Evolutionary conservation across 2,888 invertebrate species (phyloP).

Genomic region (Leucophenga montana): DNA sequence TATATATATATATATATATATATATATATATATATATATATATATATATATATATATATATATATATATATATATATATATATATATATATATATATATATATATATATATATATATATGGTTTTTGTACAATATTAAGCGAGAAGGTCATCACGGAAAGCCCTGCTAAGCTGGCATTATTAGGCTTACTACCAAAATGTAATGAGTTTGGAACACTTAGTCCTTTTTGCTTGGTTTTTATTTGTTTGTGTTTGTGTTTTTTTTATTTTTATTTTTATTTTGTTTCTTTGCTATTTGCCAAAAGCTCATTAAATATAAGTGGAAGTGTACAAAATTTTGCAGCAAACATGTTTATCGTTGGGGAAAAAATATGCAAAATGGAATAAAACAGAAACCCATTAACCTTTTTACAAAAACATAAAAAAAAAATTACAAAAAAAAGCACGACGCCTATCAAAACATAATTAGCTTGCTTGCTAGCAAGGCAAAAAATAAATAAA

Average conservation of each 20-base stretch:
- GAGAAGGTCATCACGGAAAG: background rate
- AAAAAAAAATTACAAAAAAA: background rate
- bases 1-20: no score
- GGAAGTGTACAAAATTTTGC: background rate
- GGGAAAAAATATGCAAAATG: background rate
- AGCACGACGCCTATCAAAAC: slow-evolving; percentile 54
- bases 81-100: no score
- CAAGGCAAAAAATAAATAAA: background rate
- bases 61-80: no score
- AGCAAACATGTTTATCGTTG: background rate
- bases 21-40: no score
- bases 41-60: no score
- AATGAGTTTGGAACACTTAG: slow-evolving; percentile 5
- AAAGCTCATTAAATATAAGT: slow-evolving; percentile 1
- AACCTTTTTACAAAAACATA: background rate
- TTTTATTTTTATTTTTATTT: background rate
- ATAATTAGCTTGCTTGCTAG: slow-evolving; percentile 52
- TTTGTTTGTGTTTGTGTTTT: no score
- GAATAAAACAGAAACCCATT: slow-evolving; percentile 8
- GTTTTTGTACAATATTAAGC: background rate
- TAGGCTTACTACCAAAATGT: slow-evolving; percentile 14
- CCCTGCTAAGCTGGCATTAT: slow-evolving; percentile 15
- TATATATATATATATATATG: no score
- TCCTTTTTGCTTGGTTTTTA: background rate
- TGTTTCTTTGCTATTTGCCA: background rate